These are phyloP conservation scores for Illadopsis cleaveri DNA, from an alignment of 2,113 vertebrate genomes.

Conservation along the genomic window DNA sequence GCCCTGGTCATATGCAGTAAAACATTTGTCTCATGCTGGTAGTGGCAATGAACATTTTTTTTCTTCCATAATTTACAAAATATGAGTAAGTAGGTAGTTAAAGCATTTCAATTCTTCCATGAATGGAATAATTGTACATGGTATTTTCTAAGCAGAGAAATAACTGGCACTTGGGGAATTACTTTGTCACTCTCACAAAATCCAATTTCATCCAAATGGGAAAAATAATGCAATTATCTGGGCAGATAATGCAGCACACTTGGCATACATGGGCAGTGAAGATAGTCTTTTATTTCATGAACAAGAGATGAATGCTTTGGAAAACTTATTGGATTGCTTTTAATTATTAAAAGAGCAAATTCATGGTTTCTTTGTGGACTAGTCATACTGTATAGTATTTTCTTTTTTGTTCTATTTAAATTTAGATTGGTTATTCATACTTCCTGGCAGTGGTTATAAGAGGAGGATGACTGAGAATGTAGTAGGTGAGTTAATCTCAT, in stretches of 20 bases:
- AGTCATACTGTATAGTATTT: conserved; percentile 1
- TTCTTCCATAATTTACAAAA: conserved; percentile 25
- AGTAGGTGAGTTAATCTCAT: conserved; percentile 33
- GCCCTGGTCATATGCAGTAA: not conserved
- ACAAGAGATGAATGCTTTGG: not conserved
- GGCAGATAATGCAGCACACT: not conserved
- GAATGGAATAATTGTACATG: not conserved
- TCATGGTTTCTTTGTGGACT: not conserved
- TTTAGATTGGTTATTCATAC: conserved; percentile 21
- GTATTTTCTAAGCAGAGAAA: conserved; percentile 21
- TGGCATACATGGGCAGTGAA: not conserved
- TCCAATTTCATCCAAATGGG: conserved; percentile 5
- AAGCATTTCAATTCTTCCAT: conserved; percentile 1
- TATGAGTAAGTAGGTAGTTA: conserved; percentile 30
- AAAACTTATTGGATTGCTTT: not conserved
- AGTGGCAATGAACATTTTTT: not conserved
- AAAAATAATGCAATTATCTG: conserved; percentile 37
- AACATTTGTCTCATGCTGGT: not conserved
- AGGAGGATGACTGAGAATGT: conserved; percentile 11
- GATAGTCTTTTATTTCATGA: not conserved
- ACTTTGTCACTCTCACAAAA: conserved; percentile 43
- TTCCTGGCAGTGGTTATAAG: conserved; percentile 37
- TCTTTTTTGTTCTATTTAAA: conserved; percentile 44
- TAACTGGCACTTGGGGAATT: not conserved
- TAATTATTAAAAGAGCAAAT: conserved; percentile 24